Evolutionary conservation across 2,888 invertebrate species (phyloP).

Genomic region (Phania funesta): DNA sequence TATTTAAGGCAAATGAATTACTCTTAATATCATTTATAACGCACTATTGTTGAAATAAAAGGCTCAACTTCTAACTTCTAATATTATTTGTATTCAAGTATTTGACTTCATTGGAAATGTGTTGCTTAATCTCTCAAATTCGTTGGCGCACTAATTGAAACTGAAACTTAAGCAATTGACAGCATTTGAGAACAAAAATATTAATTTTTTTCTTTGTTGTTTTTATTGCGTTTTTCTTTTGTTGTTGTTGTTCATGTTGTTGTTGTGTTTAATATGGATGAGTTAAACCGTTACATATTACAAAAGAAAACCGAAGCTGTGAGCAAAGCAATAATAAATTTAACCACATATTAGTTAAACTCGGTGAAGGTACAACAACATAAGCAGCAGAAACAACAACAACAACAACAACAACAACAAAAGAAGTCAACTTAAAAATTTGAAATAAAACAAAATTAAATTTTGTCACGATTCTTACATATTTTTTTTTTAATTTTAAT

Average conservation of each 20-base stretch:
- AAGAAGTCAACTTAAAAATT: neutral
- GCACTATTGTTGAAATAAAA: no score
- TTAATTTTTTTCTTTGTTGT: no score
- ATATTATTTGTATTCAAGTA: neutral
- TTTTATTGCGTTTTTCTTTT: neutral
- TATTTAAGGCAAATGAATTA: neutral
- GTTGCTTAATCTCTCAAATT: slow-evolving; percentile 58
- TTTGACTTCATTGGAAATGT: slow-evolving; percentile 5
- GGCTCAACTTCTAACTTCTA: no score
- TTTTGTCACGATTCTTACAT: slow-evolving; percentile 54
- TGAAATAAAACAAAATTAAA: slow-evolving; percentile 21
- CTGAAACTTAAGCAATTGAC: slow-evolving; percentile 35
- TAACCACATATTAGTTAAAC: slow-evolving; percentile 12
- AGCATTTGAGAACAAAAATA: slow-evolving; percentile 39
- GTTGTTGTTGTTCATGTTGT: neutral
- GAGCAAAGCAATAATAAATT: slow-evolving; percentile 14
- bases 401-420: slow-evolving; percentile 11
- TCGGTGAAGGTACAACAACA: neutral
- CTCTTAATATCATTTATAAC: no score
- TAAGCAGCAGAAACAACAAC: slow-evolving; percentile 17
- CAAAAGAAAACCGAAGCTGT: slow-evolving; percentile 23
- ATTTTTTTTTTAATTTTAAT: slow-evolving; percentile 3
- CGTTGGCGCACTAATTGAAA: slow-evolving; percentile 42
- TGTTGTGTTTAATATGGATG: slow-evolving; percentile 18
- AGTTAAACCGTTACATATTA: slow-evolving; percentile 57